Base-by-base conservation (phyloP, 2,113 vertebrate genomes). In the Hippocampus mohnikei region DNA sequence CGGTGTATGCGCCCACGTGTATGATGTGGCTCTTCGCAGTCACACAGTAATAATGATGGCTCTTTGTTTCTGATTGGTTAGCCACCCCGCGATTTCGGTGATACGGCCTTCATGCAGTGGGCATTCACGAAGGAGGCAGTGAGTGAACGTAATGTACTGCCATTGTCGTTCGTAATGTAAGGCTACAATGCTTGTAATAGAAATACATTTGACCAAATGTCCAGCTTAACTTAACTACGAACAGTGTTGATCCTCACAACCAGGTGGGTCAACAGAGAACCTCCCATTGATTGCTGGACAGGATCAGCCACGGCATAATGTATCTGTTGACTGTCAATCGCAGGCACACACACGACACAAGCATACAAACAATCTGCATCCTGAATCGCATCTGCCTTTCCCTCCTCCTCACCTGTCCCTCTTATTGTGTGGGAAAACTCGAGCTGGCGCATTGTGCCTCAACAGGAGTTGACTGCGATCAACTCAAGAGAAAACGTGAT, bases 321-420 rank as follows among this genome's bases (percentile, higher is more conserved):
- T 13, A 81, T 81, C 81, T 84, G 83, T 61, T 72, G 13, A 37
- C 64, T 52, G 70, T 86, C 83, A 80, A 8, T 81, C 52, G 52
- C 67, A 56, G 42, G 53, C 67, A 62, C 63, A 61, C 63, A 61
- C 7, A 13, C 18, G 53, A 56, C 50, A 42, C 41, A 42, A 52
- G 50, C 16, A 20, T 52, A 68, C 18, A 21, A 56, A 27, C 10
- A 25, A 50, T 62, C 48, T n/a, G 46, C 61, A 37, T 1, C 12
- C 60, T 67, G 55, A 40, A 37, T 70, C 70, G 79, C 74, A 37
- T 37, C 65, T 70, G 44, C 71, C 62, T 76, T 53, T 71, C 69
- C 27, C 56, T 60, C 44, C 61, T 67, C 62, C 76, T 78, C 66
- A 74, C 66, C 58, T 70, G 23, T 23, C 20, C 50, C 52, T 5